These are phyloP conservation scores for Caenorhabditis brenneri DNA, from an alignment of 1,140 invertebrate species.

Conservation along the genomic window DNA sequence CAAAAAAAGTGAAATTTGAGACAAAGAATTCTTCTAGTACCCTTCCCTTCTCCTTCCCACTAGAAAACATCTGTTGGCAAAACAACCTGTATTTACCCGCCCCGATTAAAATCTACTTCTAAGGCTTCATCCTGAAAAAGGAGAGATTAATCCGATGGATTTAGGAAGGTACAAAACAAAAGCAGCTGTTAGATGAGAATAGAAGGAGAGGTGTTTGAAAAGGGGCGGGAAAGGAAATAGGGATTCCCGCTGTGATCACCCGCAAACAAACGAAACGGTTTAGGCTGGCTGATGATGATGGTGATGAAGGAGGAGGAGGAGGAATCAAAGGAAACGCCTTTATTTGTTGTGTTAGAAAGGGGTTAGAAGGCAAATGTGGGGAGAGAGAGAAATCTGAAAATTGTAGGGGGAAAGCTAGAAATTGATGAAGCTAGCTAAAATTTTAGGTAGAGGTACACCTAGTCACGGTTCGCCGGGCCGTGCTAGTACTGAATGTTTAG, in stretches of 20 bases:
- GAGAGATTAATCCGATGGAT: not conserved
- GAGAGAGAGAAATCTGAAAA: too few species aligned
- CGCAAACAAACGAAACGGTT: not conserved
- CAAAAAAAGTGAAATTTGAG: not conserved
- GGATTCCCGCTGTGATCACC: slow-evolving; percentile 31
- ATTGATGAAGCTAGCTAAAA: too few species aligned
- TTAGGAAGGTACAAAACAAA: not conserved
- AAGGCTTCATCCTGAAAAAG: not conserved
- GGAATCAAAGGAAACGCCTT: slow-evolving; percentile 15
- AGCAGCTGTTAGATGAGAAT: not conserved
- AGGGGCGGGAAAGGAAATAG: not conserved
- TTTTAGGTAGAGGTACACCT: too few species aligned
- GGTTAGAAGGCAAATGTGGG: not conserved
- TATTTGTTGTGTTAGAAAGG: too few species aligned
- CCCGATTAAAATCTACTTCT: slow-evolving; percentile 1
- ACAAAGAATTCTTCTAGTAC: not conserved
- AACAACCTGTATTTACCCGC: slow-evolving; percentile 9
- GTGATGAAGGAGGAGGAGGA: not conserved
- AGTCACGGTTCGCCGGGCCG: too few species aligned
- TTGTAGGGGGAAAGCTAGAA: too few species aligned
- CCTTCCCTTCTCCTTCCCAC: not conserved
- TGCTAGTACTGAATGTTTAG: too few species aligned
- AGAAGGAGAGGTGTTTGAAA: not conserved
- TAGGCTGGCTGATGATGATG: not conserved
- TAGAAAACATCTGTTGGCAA: not conserved